A percentile compares a stretch with the other conserved stretches of the same genome.
phyloP scores from a whole-genome alignment of 2,888 invertebrate species.

The Pandemis heparana region DNA sequence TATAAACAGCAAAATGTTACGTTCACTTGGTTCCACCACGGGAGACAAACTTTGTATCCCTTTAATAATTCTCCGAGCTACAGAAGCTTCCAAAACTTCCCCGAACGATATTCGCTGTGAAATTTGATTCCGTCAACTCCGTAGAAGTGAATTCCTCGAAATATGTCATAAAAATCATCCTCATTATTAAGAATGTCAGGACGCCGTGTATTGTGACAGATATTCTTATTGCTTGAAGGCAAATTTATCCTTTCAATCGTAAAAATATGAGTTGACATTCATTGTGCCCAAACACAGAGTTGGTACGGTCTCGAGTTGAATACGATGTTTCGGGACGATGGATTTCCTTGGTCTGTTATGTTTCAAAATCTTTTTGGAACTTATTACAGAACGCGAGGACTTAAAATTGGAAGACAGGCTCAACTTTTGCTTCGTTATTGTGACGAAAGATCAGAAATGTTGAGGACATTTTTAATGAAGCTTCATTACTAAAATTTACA shows the following conservation, averaged over 20 bases:
- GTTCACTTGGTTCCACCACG: too few relatives aligned
- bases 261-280: neutral
- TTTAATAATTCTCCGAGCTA: neutral
- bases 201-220: slow-evolving; percentile 30
- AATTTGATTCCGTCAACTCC: slow-evolving; percentile 1
- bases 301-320: slow-evolving; percentile 6
- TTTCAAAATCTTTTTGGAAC: slow-evolving; percentile 1
- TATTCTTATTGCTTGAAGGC: slow-evolving; percentile 16
- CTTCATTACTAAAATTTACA: neutral
- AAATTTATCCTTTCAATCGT: slow-evolving; percentile 15
- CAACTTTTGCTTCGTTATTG: neutral
- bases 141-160: neutral
- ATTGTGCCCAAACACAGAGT: neutral
- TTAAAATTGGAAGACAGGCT: slow-evolving; percentile 1
- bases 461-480: neutral
- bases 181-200: slow-evolving; percentile 31
- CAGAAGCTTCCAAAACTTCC: neutral
- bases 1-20: too few relatives aligned
- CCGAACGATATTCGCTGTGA: neutral
- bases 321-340: neutral
- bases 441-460: neutral
- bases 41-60: neutral
- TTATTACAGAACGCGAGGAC: neutral
- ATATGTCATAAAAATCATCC: slow-evolving; percentile 34
- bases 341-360: neutral